Base-by-base conservation (phyloP, 2,113 vertebrate species). In the Scomber japonicus region DNA sequence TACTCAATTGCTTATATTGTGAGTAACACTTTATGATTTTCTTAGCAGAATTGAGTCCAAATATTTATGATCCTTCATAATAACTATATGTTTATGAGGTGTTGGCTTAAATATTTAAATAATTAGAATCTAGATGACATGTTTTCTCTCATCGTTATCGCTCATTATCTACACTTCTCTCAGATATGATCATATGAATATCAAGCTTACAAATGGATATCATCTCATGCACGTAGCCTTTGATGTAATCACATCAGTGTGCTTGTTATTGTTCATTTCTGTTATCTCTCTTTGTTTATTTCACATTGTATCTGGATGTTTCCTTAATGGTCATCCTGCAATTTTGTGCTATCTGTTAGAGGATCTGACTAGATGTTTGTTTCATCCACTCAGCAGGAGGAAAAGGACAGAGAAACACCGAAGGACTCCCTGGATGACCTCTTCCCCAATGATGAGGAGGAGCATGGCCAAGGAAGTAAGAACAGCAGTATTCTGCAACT, bases 401-500 rank as follows among this genome's bases (percentile, higher is more conserved):
- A 99, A 89, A 99, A 99, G 79, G 97, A 98, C 45, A 94, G 96
- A 0, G 97, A 99, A 30, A 92, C 96, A 13, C 87, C 95, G 17
- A 99, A 99, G 92, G 97, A 99, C 87, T 96, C 96, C 16, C 92
- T 99, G 92, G 98, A 99, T 57, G 98, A 99, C 86, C 96, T 99
- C 27, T 99, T 99, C 88, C 98, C 98, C 0, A 99, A 98, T 0
- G 98, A 99, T 31, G 98, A 99, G 17, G 95, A 96, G 82, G 96
- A 97, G 27, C 93, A 96, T 0, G 95, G 95, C 74, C 97, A 95
- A 91, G 97, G 96, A 91, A 94, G 98, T 99, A 93, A 96, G 96
- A 83, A 21, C 53, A 8, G 13, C 24, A 1, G 11, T 9, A 51
- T 14, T 40, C 13, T 61, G 8, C 27, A 19, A 11, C 17, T 80